phyloP scores from a whole-genome alignment of 1,140 invertebrate species.

The Leptinotarsa defecta region DNA sequence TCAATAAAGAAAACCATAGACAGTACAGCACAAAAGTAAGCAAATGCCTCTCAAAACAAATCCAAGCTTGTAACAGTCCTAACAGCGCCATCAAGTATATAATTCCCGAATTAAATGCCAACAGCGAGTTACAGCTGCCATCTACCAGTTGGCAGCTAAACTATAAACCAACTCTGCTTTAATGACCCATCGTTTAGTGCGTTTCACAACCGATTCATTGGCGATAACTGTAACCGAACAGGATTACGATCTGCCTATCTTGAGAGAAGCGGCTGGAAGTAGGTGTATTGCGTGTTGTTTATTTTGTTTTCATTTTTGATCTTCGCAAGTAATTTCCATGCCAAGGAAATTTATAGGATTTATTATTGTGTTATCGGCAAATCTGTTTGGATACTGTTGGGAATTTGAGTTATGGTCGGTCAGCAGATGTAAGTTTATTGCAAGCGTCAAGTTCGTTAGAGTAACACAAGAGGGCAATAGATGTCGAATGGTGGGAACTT shows the following conservation, averaged over 20 bases:
- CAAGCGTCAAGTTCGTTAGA: not conserved
- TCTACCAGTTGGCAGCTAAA: constrained; percentile 40
- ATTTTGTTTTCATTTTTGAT: constrained; percentile 2
- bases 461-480: constrained; percentile 22
- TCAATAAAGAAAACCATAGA: too few relatives aligned
- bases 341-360: not conserved
- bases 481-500: not conserved
- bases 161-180: constrained; percentile 37
- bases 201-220: constrained; percentile 27
- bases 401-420: not conserved
- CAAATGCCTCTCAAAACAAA: too few relatives aligned
- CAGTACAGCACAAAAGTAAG: too few relatives aligned
- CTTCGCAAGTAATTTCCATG: not conserved
- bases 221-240: constrained; percentile 18
- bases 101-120: constrained; percentile 17
- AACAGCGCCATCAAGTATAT: constrained; percentile 13
- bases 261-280: not conserved
- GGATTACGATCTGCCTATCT: not conserved
- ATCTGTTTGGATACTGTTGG: not conserved
- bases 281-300: not conserved
- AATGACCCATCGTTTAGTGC: constrained; percentile 25
- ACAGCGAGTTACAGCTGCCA: constrained; percentile 26
- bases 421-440: not conserved
- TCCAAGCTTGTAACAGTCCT: not conserved
- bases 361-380: not conserved